phyloP scores from a whole-genome alignment of 2,888 invertebrate genomes.

The Acleris laterana region DNA sequence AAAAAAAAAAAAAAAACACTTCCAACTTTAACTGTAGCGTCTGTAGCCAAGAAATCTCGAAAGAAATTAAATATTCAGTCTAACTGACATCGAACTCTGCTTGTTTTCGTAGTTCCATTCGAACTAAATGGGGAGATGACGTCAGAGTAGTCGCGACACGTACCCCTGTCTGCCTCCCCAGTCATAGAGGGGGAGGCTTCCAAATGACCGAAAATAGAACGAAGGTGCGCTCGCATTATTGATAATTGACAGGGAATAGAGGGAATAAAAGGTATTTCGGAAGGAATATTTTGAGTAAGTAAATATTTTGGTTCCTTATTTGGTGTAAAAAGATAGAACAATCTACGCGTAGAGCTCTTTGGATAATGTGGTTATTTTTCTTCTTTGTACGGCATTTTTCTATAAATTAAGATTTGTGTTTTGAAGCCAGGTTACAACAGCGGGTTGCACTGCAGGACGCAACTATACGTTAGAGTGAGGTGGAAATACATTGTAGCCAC shows the following conservation, averaged over 20 bases:
- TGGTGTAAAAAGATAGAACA: too few species aligned
- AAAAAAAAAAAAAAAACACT: too few species aligned
- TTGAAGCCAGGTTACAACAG: too few species aligned
- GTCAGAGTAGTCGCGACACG: constrained; percentile 41
- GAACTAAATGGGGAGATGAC: constrained; percentile 38
- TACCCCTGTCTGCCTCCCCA: constrained; percentile 37
- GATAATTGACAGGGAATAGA: constrained; percentile 8
- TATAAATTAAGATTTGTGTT: too few species aligned
- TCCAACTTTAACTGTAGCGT: background rate
- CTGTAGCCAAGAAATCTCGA: background rate
- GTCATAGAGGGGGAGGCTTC: constrained; percentile 34
- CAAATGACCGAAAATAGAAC: constrained; percentile 16
- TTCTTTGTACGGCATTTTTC: too few species aligned
- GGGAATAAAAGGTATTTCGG: background rate
- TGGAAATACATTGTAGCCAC: too few species aligned
- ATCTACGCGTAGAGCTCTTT: too few species aligned
- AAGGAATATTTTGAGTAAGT: background rate
- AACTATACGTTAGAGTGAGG: too few species aligned
- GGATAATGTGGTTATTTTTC: too few species aligned
- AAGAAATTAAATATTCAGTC: background rate
- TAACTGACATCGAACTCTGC: background rate
- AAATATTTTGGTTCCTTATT: too few species aligned
- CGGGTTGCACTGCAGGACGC: too few species aligned
- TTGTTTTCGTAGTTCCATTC: constrained; percentile 2
- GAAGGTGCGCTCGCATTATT: constrained; percentile 7